Evolutionary conservation across 1,140 invertebrate genomes (phyloP).

Genomic region (Bombus difficillimus): DNA sequence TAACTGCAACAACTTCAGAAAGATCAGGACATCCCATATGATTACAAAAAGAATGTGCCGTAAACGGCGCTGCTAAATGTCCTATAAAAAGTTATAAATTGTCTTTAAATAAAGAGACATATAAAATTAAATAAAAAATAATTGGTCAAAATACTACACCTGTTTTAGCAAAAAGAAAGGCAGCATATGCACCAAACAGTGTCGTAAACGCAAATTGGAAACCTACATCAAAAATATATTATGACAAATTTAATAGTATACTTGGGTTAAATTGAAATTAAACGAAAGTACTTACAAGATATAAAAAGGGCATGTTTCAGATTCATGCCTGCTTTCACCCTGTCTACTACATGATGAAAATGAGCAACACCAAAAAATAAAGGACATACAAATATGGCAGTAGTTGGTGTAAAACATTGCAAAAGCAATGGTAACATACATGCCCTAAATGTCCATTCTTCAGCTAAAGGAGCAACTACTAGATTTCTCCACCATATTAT

Average conservation of each 20-base stretch:
- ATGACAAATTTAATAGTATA: not conserved
- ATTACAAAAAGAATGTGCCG: slow-evolving; percentile 97
- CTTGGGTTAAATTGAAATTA: not conserved
- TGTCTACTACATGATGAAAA: slow-evolving; percentile 95
- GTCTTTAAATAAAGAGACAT: not conserved
- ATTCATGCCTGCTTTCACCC: slow-evolving; percentile 87
- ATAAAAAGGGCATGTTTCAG: slow-evolving; percentile 87
- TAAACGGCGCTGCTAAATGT: slow-evolving; percentile 93
- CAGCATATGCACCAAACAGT: slow-evolving; percentile 96
- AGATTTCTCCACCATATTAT: slow-evolving; percentile 94
- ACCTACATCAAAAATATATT: slow-evolving; percentile 83
- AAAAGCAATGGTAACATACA: slow-evolving; percentile 96
- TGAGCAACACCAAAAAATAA: slow-evolving; percentile 97
- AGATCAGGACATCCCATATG: slow-evolving; percentile 98
- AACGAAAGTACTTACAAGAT: slow-evolving; percentile 85
- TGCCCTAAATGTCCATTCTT: slow-evolving; percentile 97
- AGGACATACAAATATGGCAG: slow-evolving; percentile 92
- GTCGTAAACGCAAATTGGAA: slow-evolving; percentile 97
- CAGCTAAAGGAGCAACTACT: slow-evolving; percentile 95
- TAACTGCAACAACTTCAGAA: slow-evolving; percentile 88
- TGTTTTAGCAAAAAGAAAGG: slow-evolving; percentile 92
- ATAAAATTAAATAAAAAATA: not conserved
- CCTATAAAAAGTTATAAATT: slow-evolving; percentile 82
- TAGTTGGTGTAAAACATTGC: slow-evolving; percentile 90
- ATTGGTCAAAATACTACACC: slow-evolving; percentile 76